A percentile compares a stretch with the other conserved stretches of the same genome.
Evolutionary conservation across 2,113 vertebrate genomes (phyloP).

Genomic region (Oncorhynchus tshawytscha): DNA sequence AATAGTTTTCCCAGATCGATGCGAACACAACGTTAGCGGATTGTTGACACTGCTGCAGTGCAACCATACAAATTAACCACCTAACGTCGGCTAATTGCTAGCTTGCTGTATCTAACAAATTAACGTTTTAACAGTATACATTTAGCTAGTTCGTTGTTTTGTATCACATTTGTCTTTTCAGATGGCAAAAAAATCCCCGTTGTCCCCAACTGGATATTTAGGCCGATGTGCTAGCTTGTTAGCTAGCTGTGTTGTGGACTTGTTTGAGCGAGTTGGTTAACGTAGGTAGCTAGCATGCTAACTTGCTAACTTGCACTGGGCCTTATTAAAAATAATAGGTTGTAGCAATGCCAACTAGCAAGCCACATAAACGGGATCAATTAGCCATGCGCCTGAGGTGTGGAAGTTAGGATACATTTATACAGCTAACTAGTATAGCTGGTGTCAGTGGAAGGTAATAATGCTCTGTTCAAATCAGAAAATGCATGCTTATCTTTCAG

Average conservation of each 20-base stretch:
- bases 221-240: not conserved
- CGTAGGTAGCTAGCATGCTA: too few relatives aligned
- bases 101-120: not conserved
- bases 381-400: too few relatives aligned
- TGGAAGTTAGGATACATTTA: too few relatives aligned
- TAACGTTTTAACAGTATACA: not conserved
- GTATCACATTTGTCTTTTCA: not conserved
- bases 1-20: not conserved
- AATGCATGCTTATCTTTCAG: too few relatives aligned
- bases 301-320: too few relatives aligned
- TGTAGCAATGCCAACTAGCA: too few relatives aligned
- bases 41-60: constrained; percentile 9
- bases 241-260: too few relatives aligned
- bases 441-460: not conserved
- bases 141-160: not conserved
- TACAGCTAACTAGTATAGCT: too few relatives aligned
- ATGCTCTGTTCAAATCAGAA: not conserved
- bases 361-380: too few relatives aligned
- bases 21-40: not conserved
- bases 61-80: not conserved
- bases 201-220: not conserved
- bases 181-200: not conserved
- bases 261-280: too few relatives aligned
- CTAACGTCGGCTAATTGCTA: not conserved
- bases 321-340: too few relatives aligned